Evolutionary conservation across 2,113 vertebrate species (phyloP).

Genomic region (Sinocyclocheilus grahami): DNA sequence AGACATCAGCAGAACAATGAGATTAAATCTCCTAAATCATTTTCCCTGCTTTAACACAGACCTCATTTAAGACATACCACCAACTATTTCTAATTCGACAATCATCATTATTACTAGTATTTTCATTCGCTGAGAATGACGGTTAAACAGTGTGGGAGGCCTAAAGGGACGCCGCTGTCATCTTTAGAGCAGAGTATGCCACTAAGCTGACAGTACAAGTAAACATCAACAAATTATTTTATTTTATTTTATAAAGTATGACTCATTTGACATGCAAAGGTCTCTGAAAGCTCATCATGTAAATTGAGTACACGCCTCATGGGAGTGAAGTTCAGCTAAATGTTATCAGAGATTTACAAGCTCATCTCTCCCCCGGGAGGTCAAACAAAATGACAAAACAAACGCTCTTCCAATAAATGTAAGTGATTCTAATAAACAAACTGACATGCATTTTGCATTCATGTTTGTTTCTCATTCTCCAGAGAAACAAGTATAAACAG

Average conservation of each 20-base stretch:
- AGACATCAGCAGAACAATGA: slow-evolving; percentile 23
- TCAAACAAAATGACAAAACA: slow-evolving; percentile 11
- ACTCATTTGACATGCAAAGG: slow-evolving; percentile 31
- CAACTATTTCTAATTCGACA: background rate
- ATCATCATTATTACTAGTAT: background rate
- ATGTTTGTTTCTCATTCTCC: slow-evolving; percentile 36
- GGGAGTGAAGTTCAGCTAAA: slow-evolving; percentile 7
- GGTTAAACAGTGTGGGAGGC: background rate
- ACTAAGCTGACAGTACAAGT: slow-evolving; percentile 6
- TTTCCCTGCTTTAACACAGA: background rate
- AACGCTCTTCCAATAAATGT: slow-evolving; percentile 21
- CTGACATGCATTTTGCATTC: slow-evolving; percentile 26
- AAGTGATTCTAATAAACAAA: slow-evolving; percentile 26
- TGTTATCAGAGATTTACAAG: slow-evolving; percentile 34
- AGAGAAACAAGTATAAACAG: slow-evolving; percentile 30
- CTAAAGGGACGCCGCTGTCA: background rate
- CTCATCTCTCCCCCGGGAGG: slow-evolving; percentile 6
- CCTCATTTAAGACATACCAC: background rate
- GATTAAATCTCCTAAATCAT: slow-evolving; percentile 28
- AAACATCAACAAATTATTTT: background rate
- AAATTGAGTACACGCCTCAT: slow-evolving; percentile 16
- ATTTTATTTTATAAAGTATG: background rate
- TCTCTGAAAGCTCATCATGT: slow-evolving; percentile 12
- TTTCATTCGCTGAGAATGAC: background rate
- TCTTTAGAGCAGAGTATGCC: background rate